Evolutionary conservation across 2,113 vertebrate genomes (phyloP), one percentile per base, ranked within the genome.

Genomic region (Merops nubicus): DNA sequence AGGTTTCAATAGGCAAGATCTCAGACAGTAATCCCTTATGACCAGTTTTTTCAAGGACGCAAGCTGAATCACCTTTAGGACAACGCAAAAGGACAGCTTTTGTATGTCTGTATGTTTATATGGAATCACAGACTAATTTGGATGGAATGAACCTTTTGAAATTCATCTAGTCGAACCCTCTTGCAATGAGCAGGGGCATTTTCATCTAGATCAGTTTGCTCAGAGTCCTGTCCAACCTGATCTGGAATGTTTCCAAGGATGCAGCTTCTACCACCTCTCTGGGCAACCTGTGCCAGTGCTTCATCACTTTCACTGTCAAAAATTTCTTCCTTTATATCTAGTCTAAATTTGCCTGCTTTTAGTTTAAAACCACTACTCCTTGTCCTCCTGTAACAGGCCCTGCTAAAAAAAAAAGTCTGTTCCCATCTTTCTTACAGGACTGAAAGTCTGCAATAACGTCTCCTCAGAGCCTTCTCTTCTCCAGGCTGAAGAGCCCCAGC

Each of bases 91-190:
- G 22, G 53, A 28, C 16, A 91, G 50, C 14, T 76, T 83, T 11
- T 31, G 48, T 15, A 48, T 54, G 3, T 36, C 42, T 90, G 21
- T 9, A 16, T 21, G 31, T 72, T 88, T 75, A 48, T 16, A 48
- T 1, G 70, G 36, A 68, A 57, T 34, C 25, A 4, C 0, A 29
- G 15, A 42, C 42, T 22, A 7, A 21, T 28, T 43, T 51, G 8
- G 31, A 9, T 33, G 64, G 36, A 31, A 79, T 64, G 23, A 9
- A 23, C 53, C 13, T 23, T 65, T 33, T 80, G 29, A 34, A 29
- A 19, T 7, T 45, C 18, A 79, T 6, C 76, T 42, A n/a, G 23
- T 38, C 18, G 72, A 78, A 56, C 1, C 15, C 8, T 10, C 9
- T 23, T 33, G 12, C n/a, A 51, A 25, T 11, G 3, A 63, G 12